A percentile compares a stretch with the other conserved stretches of the same genome.
Conservation (phyloP, 1,140 invertebrate species). For the Drosophila saltans region DNA sequence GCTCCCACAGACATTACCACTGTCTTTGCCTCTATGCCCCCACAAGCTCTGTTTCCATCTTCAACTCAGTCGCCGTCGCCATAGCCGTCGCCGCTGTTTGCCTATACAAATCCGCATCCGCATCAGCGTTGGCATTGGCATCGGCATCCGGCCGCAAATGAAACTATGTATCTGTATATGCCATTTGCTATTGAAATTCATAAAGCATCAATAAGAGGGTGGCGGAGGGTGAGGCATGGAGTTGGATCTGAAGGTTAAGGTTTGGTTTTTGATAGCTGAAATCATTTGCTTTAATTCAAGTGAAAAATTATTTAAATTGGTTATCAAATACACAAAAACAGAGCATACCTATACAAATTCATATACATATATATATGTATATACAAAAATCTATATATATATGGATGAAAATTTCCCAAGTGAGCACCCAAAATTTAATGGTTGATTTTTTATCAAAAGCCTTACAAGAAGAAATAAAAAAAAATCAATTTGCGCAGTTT, state of each 20-base stretch:
- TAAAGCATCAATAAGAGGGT: slow-evolving; percentile 67
- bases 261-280: slow-evolving; percentile 48
- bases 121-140: slow-evolving; percentile 23
- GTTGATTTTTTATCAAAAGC: no score
- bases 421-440: no score
- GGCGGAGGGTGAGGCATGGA: slow-evolving; percentile 15
- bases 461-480: no score
- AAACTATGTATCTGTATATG: slow-evolving; percentile 59
- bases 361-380: neutral
- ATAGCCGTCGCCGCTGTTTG: slow-evolving; percentile 18
- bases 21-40: neutral
- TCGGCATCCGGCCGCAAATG: slow-evolving; percentile 27
- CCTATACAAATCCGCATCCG: slow-evolving; percentile 36
- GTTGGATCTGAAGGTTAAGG: slow-evolving; percentile 23
- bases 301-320: slow-evolving; percentile 81
- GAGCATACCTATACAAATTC: slow-evolving; percentile 24
- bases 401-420: neutral
- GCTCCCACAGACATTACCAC: slow-evolving; percentile 13
- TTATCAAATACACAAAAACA: slow-evolving; percentile 65
- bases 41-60: no score
- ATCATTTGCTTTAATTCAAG: slow-evolving; percentile 80
- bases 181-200: slow-evolving; percentile 70
- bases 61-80: neutral
- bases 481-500: no score
- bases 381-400: slow-evolving; percentile 18